phyloP scores from a whole-genome alignment of 2,113 vertebrate species.

The Hyperopisus bebe region DNA sequence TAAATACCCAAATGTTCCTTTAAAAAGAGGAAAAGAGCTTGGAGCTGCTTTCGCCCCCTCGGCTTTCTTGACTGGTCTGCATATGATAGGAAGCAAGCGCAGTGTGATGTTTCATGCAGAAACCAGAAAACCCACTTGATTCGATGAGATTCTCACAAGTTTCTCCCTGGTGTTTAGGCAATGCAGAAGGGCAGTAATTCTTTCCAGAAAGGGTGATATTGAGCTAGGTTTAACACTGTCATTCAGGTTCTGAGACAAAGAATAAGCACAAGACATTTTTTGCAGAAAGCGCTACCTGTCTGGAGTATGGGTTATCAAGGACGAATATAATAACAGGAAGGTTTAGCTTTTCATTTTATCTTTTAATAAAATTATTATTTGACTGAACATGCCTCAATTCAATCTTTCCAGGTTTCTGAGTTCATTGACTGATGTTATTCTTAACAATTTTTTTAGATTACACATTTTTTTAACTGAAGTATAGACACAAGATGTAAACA shows the following conservation, averaged over 20 bases:
- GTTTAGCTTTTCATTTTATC: neutral
- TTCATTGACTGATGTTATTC: neutral
- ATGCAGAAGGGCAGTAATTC: neutral
- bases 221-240: neutral
- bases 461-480: too few relatives aligned
- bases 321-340: neutral
- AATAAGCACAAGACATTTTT: neutral
- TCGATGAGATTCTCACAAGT: neutral
- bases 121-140: neutral
- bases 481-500: neutral
- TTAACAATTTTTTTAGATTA: too few relatives aligned
- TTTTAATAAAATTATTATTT: neutral
- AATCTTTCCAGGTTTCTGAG: neutral
- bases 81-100: neutral
- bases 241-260: neutral
- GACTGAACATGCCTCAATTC: neutral
- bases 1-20: neutral
- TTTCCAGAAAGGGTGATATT: neutral
- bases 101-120: neutral
- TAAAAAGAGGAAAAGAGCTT: neutral
- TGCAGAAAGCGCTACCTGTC: neutral
- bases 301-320: neutral
- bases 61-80: neutral
- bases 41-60: neutral
- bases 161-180: neutral